Evolutionary conservation across 2,113 vertebrate species (phyloP).

Genomic region (Ceyx cyanopectus): DNA sequence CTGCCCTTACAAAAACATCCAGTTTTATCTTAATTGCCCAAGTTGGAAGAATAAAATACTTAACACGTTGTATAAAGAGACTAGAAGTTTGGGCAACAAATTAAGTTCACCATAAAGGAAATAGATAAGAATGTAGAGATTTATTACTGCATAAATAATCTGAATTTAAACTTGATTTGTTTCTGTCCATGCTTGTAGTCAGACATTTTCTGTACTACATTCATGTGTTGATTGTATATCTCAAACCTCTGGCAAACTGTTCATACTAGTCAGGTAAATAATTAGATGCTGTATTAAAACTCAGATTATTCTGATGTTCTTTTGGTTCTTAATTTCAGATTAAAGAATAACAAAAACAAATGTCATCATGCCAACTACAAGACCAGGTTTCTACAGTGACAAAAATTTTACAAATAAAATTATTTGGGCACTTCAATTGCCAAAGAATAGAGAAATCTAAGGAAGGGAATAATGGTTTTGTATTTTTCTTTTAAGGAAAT

Average conservation of each 20-base stretch:
- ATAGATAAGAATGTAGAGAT: not conserved
- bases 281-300: not conserved
- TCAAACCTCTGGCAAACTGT: not conserved
- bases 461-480: not conserved
- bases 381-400: not conserved
- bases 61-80: not conserved
- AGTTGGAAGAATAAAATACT: not conserved
- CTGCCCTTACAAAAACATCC: not conserved
- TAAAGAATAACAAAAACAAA: not conserved
- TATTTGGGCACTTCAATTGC: not conserved
- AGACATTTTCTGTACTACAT: not conserved
- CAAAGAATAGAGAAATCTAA: not conserved
- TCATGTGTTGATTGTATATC: not conserved
- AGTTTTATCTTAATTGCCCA: slow-evolving; percentile 22
- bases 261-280: not conserved
- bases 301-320: not conserved
- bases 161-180: not conserved
- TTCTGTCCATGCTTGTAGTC: not conserved
- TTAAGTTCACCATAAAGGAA: slow-evolving; percentile 22
- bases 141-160: not conserved
- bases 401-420: not conserved
- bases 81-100: not conserved
- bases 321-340: not conserved
- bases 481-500: not conserved
- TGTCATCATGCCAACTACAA: not conserved